Evolutionary conservation across 2,797 vertebrate genomes (phyloP).

Genomic region (Percopsis omiscomaycus): DNA sequence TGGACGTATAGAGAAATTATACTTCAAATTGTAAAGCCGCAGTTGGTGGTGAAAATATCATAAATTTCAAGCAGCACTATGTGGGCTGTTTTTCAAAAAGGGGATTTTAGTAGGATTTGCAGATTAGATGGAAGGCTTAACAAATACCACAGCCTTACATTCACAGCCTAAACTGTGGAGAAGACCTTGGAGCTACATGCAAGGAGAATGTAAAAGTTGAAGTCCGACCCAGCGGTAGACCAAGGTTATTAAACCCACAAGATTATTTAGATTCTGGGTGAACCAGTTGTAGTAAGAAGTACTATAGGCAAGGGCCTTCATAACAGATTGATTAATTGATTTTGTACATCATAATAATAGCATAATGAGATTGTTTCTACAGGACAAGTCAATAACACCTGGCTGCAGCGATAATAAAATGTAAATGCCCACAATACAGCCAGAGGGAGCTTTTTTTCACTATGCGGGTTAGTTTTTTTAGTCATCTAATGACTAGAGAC

Average conservation of each 20-base stretch:
- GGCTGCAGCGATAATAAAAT: slow-evolving; percentile 24
- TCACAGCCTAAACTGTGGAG: slow-evolving; percentile 17
- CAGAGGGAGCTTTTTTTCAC: slow-evolving; percentile 55
- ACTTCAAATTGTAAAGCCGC: background rate
- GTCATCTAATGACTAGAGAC: slow-evolving; percentile 66
- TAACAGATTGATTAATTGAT: slow-evolving; percentile 52
- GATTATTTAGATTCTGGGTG: slow-evolving; percentile 31
- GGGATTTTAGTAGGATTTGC: slow-evolving; percentile 26
- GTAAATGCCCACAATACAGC: slow-evolving; percentile 26
- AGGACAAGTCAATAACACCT: slow-evolving; percentile 32
- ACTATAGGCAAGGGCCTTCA: slow-evolving; percentile 33
- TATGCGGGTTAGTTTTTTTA: slow-evolving; percentile 61
- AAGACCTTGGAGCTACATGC: slow-evolving; percentile 7
- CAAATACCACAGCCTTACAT: slow-evolving; percentile 15
- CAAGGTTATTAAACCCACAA: slow-evolving; percentile 11
- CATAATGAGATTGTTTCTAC: slow-evolving; percentile 60
- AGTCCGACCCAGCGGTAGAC: slow-evolving; percentile 20
- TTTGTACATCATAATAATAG: slow-evolving; percentile 46
- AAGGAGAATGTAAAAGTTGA: slow-evolving; percentile 33
- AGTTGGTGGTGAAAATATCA: slow-evolving; percentile 10
- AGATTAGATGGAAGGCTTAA: slow-evolving; percentile 30
- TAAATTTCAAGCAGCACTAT: slow-evolving; percentile 16
- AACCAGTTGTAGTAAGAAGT: slow-evolving; percentile 13
- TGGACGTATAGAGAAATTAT: slow-evolving; percentile 1
- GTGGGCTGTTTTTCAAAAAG: slow-evolving; percentile 21